These are phyloP conservation scores for Tarsius wallacei DNA, from an alignment of 2,797 vertebrate genomes.

Conservation along the genomic window DNA sequence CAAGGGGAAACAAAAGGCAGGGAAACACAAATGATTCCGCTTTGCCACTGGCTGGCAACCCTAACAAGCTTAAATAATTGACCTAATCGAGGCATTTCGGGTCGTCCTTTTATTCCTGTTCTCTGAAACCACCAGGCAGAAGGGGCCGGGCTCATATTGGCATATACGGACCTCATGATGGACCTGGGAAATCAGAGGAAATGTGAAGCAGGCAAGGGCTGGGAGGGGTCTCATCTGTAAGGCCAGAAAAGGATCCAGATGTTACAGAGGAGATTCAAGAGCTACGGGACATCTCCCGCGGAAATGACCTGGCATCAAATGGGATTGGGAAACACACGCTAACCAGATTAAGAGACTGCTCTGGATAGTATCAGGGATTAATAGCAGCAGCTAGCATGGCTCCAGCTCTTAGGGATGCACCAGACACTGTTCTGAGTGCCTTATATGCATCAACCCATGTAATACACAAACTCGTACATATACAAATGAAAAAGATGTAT, in stretches of 20 bases:
- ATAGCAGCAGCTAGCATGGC: conserved; percentile 10
- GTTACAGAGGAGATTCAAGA: not conserved
- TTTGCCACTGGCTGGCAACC: conserved; percentile 39
- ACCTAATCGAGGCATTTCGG: conserved; percentile 61
- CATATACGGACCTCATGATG: conserved; percentile 43
- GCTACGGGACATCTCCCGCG: conserved; percentile 32
- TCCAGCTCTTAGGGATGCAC: not conserved
- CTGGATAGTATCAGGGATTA: conserved; percentile 52
- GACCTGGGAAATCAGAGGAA: conserved; percentile 59
- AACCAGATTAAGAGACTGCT: conserved; percentile 52
- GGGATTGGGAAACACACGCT: conserved; percentile 60
- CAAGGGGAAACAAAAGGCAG: conserved; percentile 68
- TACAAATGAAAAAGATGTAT: not conserved
- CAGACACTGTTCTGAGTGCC: not conserved
- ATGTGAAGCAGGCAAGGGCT: conserved; percentile 11
- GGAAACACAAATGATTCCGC: conserved; percentile 54
- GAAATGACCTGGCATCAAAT: conserved; percentile 30
- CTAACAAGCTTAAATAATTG: conserved; percentile 76
- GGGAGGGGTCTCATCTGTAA: not conserved
- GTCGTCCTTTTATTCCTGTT: conserved; percentile 58
- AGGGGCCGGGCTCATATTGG: not conserved
- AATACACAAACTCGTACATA: not conserved
- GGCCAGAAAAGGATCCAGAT: conserved; percentile 29
- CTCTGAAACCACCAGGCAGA: conserved; percentile 74
- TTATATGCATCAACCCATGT: not conserved